Evolutionary conservation across 64 coral and sea anemone genomes (phyloP), one percentile per base, ranked within the genome.

Genomic region (Stichodactyla helianthus): DNA sequence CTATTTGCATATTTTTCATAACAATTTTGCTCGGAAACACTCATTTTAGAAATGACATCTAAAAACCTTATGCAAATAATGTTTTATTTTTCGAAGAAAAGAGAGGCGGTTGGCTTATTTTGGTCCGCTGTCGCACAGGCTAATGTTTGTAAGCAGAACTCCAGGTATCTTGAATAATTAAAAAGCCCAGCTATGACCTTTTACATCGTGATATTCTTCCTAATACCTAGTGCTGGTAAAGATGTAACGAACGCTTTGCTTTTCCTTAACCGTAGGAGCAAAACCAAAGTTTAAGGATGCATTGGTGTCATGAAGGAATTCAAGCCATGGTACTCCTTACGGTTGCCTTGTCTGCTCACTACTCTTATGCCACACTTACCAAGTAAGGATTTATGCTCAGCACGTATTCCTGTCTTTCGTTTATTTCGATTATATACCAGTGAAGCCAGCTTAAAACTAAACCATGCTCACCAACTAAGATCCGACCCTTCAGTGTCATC

Each of bases 21-120:
- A 74, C 62, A 65, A 11, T 74, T 74, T 74, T 74, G 8, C 22
- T 74, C 14, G 22, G 20, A 26, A 27, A 74, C 25, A 19, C 25
- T 81, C 31, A 81, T 81, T 81, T 81, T 50, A 28, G 7, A 81
- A 81, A 81, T 81, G 50, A 81, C 78, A 81, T 81, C 15, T 81
- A 54, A 81, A 54, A 81, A 74, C 68, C 78, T 81, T 81, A 81
- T 81, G 78, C 78, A 81, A 81, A 81, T 81, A 81, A 22, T 81
- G 78, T 54, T 51, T 81, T 81, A 22, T 81, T 54, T 52, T 51
- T 65, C 17, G 5, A 65, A 65, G 62, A 18, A 20, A 81, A 81
- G 78, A 81, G 19, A 81, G 35, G 50, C n/a, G 52, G 78, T 54
- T 81, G 52, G 52, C 18, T 81, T 81, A 81, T 81, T 10, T 51